Evolutionary conservation across 2,888 invertebrate species (phyloP).

Genomic region (Platycnemis pennipes): DNA sequence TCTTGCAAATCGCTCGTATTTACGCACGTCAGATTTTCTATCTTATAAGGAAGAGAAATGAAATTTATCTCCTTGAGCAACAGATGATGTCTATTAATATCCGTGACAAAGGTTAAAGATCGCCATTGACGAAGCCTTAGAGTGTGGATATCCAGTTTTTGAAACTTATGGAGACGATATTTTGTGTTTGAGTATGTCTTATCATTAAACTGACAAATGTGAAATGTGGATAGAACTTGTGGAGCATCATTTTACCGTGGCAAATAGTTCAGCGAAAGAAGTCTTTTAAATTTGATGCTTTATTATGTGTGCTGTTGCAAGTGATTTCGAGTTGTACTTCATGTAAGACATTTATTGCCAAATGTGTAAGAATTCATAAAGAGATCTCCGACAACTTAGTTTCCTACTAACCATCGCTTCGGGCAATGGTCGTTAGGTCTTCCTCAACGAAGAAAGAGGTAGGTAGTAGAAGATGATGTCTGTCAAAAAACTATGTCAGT

Average conservation of each 20-base stretch:
- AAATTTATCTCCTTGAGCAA: slow-evolving; percentile 1
- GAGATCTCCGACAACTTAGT: too few relatives aligned
- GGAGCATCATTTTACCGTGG: neutral
- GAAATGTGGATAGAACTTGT: neutral
- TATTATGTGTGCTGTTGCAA: neutral
- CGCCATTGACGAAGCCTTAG: neutral
- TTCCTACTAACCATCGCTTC: too few relatives aligned
- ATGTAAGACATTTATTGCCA: too few relatives aligned
- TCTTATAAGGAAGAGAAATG: neutral
- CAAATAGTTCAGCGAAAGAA: neutral
- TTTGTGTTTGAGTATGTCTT: neutral
- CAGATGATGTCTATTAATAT: slow-evolving; percentile 1
- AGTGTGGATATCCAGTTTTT: neutral
- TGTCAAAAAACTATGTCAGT: too few relatives aligned
- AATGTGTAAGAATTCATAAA: too few relatives aligned
- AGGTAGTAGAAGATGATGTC: too few relatives aligned
- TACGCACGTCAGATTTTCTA: neutral
- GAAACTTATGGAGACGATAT: neutral
- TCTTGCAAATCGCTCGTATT: slow-evolving; percentile 22
- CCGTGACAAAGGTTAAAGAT: slow-evolving; percentile 7
- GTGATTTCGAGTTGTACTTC: neutral
- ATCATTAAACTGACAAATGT: neutral
- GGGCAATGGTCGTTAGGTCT: too few relatives aligned
- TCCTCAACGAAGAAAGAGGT: too few relatives aligned
- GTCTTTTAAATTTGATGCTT: neutral